These are phyloP conservation scores for Trichoplax adhaerens DNA, from an alignment of 37 sponge, comb jelly and placozoan species.

Conservation along the genomic window DNA sequence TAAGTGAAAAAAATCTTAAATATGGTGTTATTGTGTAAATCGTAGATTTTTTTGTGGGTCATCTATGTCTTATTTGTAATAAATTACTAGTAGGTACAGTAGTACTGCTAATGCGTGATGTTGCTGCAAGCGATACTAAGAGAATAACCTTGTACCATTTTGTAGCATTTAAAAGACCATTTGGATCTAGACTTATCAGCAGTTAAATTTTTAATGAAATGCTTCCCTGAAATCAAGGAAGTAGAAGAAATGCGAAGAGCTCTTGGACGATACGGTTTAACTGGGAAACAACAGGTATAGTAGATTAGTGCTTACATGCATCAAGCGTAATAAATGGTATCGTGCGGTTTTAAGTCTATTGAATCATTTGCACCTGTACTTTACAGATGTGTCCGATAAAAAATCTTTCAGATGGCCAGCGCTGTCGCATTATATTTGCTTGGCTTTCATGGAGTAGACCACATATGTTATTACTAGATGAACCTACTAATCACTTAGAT, in stretches of 20 bases:
- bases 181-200: constrained; percentile 56
- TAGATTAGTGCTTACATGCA: neutral
- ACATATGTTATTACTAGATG: constrained; percentile 76
- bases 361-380: neutral
- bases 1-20: no score
- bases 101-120: no score
- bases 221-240: constrained; percentile 82
- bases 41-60: no score
- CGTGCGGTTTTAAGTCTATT: neutral
- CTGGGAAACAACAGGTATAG: constrained; percentile 70
- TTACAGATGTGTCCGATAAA: constrained; percentile 64
- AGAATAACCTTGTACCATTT: no score
- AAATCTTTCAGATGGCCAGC: constrained; percentile 80
- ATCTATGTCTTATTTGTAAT: no score
- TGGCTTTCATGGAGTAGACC: constrained; percentile 78
- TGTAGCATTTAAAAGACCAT: constrained; percentile 62
- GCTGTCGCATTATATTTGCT: constrained; percentile 81
- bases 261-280: constrained; percentile 74
- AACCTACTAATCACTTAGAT: constrained; percentile 91
- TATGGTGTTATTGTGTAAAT: no score
- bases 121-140: no score
- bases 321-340: neutral
- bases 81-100: no score
- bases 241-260: constrained; percentile 72
- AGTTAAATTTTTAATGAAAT: constrained; percentile 57